Evolutionary conservation across 2,888 invertebrate species (phyloP).

Genomic region (Salpingus planirostris): DNA sequence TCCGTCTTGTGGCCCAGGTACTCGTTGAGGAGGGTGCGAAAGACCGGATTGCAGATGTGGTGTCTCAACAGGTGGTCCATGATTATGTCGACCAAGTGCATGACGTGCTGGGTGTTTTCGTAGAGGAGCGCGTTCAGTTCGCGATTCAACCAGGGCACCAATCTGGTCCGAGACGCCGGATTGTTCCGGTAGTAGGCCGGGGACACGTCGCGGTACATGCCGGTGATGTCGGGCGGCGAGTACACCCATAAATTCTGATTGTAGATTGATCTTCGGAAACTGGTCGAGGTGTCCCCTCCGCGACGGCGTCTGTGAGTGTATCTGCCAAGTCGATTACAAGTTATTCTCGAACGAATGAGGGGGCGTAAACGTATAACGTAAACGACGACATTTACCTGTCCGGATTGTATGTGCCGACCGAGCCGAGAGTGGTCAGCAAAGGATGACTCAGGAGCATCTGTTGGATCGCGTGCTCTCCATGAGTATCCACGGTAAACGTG

Average conservation of each 20-base stretch:
- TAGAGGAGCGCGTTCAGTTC: conserved; percentile 71
- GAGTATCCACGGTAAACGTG: conserved; percentile 56
- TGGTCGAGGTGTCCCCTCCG: conserved; percentile 28
- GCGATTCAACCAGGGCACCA: conserved; percentile 82
- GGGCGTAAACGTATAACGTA: too few species aligned
- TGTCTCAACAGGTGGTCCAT: conserved; percentile 58
- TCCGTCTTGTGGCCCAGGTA: conserved; percentile 64
- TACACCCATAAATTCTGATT: conserved; percentile 66
- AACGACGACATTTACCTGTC: conserved; percentile 19
- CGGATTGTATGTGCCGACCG: conserved; percentile 20
- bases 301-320: conserved; percentile 19
- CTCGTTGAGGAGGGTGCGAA: conserved; percentile 58
- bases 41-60: conserved; percentile 59
- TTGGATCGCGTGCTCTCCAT: conserved; percentile 52
- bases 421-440: conserved; percentile 24
- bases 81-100: conserved; percentile 58
- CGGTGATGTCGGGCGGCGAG: conserved; percentile 59
- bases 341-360: too few species aligned
- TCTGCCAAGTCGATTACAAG: conserved; percentile 1
- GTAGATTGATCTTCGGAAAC: conserved; percentile 65
- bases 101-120: conserved; percentile 54
- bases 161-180: conserved; percentile 69
- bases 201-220: conserved; percentile 62
- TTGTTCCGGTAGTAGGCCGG: conserved; percentile 55
- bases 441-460: conserved; percentile 47